Percentiles rank a stretch among this genome's conserved stretches.
These are phyloP conservation scores for Asteroscopus sphinx DNA, from an alignment of 2,888 invertebrate genomes.

Conservation along the genomic window DNA sequence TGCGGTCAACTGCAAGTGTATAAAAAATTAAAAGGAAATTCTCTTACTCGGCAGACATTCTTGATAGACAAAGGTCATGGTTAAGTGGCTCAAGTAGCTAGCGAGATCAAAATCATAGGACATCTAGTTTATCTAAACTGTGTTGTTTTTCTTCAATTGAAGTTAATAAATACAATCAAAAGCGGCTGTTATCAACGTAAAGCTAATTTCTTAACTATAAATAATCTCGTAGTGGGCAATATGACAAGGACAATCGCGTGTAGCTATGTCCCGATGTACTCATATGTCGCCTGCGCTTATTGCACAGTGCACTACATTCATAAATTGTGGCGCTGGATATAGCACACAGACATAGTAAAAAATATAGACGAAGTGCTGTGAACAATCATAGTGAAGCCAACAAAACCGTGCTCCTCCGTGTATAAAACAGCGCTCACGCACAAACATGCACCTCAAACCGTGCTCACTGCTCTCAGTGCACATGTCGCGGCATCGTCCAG, in stretches of 20 bases:
- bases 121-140: slow-evolving; percentile 23
- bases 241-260: slow-evolving; percentile 49
- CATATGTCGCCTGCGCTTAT: slow-evolving; percentile 53
- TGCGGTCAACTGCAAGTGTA: no score
- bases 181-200: slow-evolving; percentile 56
- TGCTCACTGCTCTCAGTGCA: no score
- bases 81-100: slow-evolving; percentile 36
- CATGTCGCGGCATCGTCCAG: no score
- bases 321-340: slow-evolving; percentile 69
- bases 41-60: not conserved
- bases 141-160: slow-evolving; percentile 43
- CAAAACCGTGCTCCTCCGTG: no score
- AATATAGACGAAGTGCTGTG: no score
- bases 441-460: no score
- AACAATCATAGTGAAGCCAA: no score
- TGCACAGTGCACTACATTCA: slow-evolving; percentile 61
- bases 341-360: slow-evolving; percentile 10
- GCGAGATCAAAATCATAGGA: slow-evolving; percentile 37
- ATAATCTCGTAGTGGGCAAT: slow-evolving; percentile 55
- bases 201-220: slow-evolving; percentile 60
- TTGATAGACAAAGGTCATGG: slow-evolving; percentile 16
- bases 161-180: slow-evolving; percentile 50
- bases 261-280: slow-evolving; percentile 33
- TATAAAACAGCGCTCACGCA: no score
- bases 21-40: no score